These are phyloP conservation scores for Phania funesta DNA, from an alignment of 2,888 invertebrate species.

Conservation along the genomic window DNA sequence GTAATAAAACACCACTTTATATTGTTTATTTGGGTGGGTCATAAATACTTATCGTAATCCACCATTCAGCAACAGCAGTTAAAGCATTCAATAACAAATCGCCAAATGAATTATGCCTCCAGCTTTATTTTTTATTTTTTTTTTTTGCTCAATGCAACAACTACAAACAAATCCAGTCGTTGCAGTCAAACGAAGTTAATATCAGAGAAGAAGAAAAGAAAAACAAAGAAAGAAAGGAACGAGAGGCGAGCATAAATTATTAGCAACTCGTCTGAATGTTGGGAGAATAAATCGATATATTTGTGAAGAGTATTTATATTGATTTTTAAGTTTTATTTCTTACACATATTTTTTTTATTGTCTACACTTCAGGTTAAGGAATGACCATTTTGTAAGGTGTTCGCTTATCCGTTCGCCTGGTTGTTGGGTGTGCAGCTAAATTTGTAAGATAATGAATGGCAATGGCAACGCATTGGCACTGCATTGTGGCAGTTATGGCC, in stretches of 20 bases:
- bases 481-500: slow-evolving; percentile 58
- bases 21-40: slow-evolving; percentile 49
- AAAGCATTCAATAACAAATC: slow-evolving; percentile 76
- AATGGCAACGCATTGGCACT: slow-evolving; percentile 51
- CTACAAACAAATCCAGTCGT: not conserved
- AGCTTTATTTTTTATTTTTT: slow-evolving; percentile 74
- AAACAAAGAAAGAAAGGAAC: not conserved
- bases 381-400: slow-evolving; percentile 55
- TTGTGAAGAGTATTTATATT: slow-evolving; percentile 52
- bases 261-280: slow-evolving; percentile 36
- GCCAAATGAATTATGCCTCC: slow-evolving; percentile 74
- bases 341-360: slow-evolving; percentile 12
- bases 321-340: slow-evolving; percentile 62
- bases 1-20: slow-evolving; percentile 38
- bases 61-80: slow-evolving; percentile 52
- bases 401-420: not conserved
- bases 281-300: slow-evolving; percentile 48
- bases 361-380: slow-evolving; percentile 45
- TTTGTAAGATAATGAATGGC: slow-evolving; percentile 44
- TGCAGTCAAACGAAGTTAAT: not conserved
- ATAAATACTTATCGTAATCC: slow-evolving; percentile 50
- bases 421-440: slow-evolving; percentile 3
- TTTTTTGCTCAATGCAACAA: slow-evolving; percentile 48
- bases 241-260: slow-evolving; percentile 48
- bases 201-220: not conserved